Evolutionary conservation across 1,140 invertebrate genomes (phyloP), one percentile per base, ranked within the genome.

Genomic region (Vanessa tameamea): DNA sequence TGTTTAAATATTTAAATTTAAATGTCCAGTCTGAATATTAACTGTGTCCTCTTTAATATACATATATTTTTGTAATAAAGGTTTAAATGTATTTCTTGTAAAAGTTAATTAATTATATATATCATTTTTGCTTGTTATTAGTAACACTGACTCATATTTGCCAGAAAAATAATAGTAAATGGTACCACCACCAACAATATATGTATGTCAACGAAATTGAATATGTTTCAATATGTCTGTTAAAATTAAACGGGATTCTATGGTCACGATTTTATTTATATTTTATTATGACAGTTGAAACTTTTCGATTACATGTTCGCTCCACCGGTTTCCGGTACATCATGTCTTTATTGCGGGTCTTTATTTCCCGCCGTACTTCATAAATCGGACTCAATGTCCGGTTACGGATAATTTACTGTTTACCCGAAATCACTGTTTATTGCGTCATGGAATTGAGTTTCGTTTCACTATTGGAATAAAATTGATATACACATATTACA

Each of bases 381-480:
- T 73, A 73, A 73, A 73, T 73, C 59, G 65, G 66, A 37, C 72
- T 73, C 72, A 73, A 69, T 73, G 72, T 73, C 72, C 72, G 72
- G 72, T 73, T 16, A 48, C 48, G 61, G 57, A 73, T 69, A 73
- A 73, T 73, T 73, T 73, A 73, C 72, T 53, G 31, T 68, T 53
- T 53, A 43, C 59, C 47, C 72, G 23, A 69, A 73, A 73, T 73
- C 65, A 43, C 66, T 67, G 59, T 73, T 69, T 69, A 69, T 48
- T 69, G 47, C 55, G 23, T 47, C 20, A 15, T 68, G 50, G 20
- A 53, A 68, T 47, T 16, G 16, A 55, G 26, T 68, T 55, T 57
- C 13, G 47, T 57, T 68, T 68, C 20, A 57, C 26, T 68, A 43
- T 57, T n/a, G 15, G 0, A n/a, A 55, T 43, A 47, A 43, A 68